Conservation (phyloP, 2,797 vertebrate genomes). For the Notamacropus eugenii region DNA sequence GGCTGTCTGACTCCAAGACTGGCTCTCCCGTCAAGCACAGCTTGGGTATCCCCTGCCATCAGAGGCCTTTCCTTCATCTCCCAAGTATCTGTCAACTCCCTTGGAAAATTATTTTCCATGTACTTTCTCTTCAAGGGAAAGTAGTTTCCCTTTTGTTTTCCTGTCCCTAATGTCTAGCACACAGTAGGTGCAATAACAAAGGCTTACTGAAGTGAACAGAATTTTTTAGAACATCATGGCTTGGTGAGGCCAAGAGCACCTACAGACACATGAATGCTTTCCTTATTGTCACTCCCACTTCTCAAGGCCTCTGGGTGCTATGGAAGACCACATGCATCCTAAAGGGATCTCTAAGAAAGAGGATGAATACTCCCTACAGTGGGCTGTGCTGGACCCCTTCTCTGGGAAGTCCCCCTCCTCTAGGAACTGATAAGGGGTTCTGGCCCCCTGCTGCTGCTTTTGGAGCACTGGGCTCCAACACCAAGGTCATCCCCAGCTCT, state of each 20-base stretch:
- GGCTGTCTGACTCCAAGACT: neutral
- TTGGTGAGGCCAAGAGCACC: neutral
- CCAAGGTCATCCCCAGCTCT: neutral
- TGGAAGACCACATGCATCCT: neutral
- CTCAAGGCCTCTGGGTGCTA: rapidly evolving
- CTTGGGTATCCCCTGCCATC: neutral
- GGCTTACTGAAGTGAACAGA: neutral
- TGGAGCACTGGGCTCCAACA: neutral
- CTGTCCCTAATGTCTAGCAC: neutral
- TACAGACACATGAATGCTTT: neutral
- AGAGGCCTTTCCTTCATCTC: neutral
- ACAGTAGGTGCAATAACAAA: neutral
- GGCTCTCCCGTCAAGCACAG: neutral
- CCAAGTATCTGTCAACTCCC: neutral
- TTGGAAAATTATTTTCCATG: neutral
- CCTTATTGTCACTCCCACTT: neutral
- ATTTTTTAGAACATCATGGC: neutral
- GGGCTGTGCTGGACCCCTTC: neutral
- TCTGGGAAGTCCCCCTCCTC: neutral
- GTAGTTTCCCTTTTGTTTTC: neutral
- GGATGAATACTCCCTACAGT: neutral
- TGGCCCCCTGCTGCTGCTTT: neutral
- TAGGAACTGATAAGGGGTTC: neutral
- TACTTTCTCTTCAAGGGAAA: neutral
- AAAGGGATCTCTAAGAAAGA: neutral